Evolutionary conservation across 2,113 vertebrate species (phyloP), one percentile per base, ranked within the genome.

Genomic region (human): DNA sequence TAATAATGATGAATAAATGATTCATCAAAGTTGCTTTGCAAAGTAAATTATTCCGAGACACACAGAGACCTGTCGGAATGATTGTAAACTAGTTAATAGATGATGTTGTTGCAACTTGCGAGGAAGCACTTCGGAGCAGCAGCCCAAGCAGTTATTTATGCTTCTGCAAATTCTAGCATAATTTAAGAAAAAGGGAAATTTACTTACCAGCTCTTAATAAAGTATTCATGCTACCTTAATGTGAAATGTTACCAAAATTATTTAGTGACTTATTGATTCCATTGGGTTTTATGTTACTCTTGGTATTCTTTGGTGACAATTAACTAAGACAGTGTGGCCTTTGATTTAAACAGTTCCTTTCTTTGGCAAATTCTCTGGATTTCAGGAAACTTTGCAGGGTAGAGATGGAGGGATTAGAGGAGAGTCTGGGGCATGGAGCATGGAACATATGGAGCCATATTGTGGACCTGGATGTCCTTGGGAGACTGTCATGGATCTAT

Each of bases 1-100:
- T 97, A 96, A 95, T 96, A 82, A 97, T 95, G 81, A 96, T 64
- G 72, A 95, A 93, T 96, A 97, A 95, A 97, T 93, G 97, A 97
- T 95, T 96, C 93, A 85, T 96, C 75, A 40, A 68, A 78, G 90
- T 97, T 96, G n/a, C 84, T 95, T 61, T 82, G 72, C 78, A 61
- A 88, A 92, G 88, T 70, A 35, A 93, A 91, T 94, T 76, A 94
- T 97, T 93, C 95, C 59, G 86, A 96, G 81, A 90, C 38, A 40
- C 76, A 50, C 38, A 20, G 80, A 94, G 92, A 96, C 87, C 61
- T 30, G 6, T 40, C 1, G 45, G 48, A 75, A 88, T 50, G 90
- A 92, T 52, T 70, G 50, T n/a, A 22, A 96, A 73, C 32, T 85
- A 68, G 92, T 79, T 93, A 93, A 93, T 50, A 79, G 73, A 82